A percentile compares a stretch with the other conserved stretches of the same genome.
phyloP scores from a whole-genome alignment of 2,113 vertebrate genomes.

The Calonectris borealis region DNA sequence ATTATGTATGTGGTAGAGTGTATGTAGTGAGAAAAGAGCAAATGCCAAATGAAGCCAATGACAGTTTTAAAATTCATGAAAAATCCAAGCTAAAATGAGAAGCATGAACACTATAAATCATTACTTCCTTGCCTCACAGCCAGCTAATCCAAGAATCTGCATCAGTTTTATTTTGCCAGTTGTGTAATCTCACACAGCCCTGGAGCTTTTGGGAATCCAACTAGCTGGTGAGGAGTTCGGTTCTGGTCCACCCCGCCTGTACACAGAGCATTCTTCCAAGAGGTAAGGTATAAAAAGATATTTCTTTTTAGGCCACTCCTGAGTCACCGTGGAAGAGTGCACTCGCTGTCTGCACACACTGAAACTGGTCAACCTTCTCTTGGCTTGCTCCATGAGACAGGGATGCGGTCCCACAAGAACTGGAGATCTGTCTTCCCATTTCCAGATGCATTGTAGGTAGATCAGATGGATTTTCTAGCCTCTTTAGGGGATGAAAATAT shows the following conservation, averaged over 20 bases:
- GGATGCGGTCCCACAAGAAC: background rate
- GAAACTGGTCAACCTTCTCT: background rate
- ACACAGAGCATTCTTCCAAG: background rate
- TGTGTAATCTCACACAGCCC: constrained; percentile 33
- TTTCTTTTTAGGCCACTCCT: background rate
- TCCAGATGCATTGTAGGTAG: constrained; percentile 58
- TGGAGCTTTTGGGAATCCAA: background rate
- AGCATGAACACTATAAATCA: constrained; percentile 66
- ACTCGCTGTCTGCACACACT: accelerated
- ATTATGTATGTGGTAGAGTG: constrained; percentile 59
- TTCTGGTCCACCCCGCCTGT: background rate
- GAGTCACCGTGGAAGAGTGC: background rate
- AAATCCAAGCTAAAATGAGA: constrained; percentile 67
- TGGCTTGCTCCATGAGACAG: background rate
- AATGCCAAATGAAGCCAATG: constrained; percentile 67
- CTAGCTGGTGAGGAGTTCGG: background rate
- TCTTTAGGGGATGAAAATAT: constrained; percentile 60
- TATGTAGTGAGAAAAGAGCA: constrained; percentile 63
- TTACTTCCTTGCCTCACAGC: constrained; percentile 49
- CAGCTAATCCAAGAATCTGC: constrained; percentile 54
- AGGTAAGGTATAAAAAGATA: background rate
- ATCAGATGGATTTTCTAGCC: constrained; percentile 61
- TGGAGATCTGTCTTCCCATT: background rate
- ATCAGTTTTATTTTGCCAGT: constrained; percentile 51
- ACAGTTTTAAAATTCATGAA: constrained; percentile 67